Conservation (phyloP, 2,113 vertebrate species). For the Gasterosteus nipponicus region DNA sequence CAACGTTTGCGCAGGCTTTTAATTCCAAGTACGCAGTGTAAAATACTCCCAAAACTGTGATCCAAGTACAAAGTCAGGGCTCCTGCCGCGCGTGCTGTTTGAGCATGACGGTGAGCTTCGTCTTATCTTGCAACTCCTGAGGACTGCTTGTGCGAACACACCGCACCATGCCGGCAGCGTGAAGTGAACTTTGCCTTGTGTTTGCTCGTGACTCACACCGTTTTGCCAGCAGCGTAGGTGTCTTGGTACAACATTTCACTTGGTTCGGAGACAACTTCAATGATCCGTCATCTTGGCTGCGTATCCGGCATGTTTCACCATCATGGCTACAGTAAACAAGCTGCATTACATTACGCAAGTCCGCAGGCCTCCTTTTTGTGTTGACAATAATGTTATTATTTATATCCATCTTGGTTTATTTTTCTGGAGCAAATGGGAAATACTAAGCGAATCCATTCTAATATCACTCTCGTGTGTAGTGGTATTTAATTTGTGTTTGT, state of each 20-base stretch:
- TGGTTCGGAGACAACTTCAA: not conserved
- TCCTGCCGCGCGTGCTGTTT: conserved; percentile 9
- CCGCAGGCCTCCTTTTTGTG: not conserved
- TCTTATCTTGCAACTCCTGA: conserved; percentile 30
- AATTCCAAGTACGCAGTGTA: not conserved
- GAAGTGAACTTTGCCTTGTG: conserved; percentile 46
- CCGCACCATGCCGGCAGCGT: not conserved
- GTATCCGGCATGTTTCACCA: not conserved
- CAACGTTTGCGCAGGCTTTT: not conserved
- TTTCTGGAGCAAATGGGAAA: not conserved
- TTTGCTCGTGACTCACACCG: not conserved
- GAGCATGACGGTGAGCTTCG: conserved; percentile 10
- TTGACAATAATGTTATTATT: not conserved
- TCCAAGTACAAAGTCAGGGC: conserved; percentile 13
- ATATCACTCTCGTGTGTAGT: not conserved
- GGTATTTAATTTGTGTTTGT: not conserved
- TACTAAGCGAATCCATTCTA: not conserved
- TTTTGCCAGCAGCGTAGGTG: not conserved
- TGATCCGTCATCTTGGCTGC: conserved; percentile 19
- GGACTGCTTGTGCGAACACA: conserved; percentile 52
- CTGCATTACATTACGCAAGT: not conserved
- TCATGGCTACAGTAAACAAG: not conserved
- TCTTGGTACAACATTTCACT: too few relatives aligned
- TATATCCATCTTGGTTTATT: not conserved
- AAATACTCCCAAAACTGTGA: conserved; percentile 1